phyloP scores from a whole-genome alignment of 2,113 vertebrate genomes.

The Psittacus erithacus region DNA sequence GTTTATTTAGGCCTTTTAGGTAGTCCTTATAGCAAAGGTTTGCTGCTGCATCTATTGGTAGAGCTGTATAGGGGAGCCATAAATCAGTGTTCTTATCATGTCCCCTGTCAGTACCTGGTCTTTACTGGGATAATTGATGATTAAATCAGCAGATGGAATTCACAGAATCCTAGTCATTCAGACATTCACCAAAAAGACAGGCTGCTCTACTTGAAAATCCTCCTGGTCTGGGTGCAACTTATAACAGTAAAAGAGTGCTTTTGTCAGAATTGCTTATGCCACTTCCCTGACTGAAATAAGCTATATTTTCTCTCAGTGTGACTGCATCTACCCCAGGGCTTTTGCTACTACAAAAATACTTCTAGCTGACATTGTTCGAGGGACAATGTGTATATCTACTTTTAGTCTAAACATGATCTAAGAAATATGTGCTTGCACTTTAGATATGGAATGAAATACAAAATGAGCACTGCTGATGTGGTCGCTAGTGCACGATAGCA shows the following conservation, averaged over 20 bases:
- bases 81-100: constrained; percentile 25
- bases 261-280: background rate
- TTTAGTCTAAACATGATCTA: background rate
- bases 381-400: background rate
- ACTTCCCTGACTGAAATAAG: background rate
- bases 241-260: background rate
- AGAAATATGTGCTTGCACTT: background rate
- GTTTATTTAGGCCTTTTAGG: background rate
- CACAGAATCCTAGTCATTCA: background rate
- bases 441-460: background rate
- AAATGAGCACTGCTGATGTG: background rate
- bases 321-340: background rate
- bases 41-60: background rate
- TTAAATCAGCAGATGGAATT: constrained; percentile 28
- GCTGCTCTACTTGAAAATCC: background rate
- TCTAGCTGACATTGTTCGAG: background rate
- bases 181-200: background rate
- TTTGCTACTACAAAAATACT: background rate
- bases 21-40: background rate
- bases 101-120: background rate
- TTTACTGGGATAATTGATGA: constrained; percentile 38
- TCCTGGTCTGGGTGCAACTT: background rate
- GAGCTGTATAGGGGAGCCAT: background rate
- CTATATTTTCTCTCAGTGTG: background rate
- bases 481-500: background rate